Evolutionary conservation across 2,888 invertebrate species (phyloP).

Genomic region (Drosophila ezoana): DNA sequence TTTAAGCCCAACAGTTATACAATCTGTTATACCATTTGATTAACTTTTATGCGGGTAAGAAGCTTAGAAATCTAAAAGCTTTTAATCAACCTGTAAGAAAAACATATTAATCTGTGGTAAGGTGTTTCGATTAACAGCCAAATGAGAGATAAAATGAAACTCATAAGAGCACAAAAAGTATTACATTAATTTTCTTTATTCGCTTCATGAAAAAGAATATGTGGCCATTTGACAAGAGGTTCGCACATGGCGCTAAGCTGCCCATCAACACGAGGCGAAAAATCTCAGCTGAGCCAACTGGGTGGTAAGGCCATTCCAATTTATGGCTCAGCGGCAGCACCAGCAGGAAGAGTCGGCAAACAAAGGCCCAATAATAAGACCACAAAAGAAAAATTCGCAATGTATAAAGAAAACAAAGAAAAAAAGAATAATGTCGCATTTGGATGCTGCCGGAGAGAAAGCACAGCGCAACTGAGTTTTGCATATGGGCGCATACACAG

Average conservation of each 20-base stretch:
- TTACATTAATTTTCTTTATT: constrained; percentile 42
- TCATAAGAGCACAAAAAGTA: constrained; percentile 21
- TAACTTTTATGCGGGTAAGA: neutral
- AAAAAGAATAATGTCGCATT: constrained; percentile 37
- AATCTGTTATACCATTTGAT: neutral
- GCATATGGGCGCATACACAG: constrained; percentile 56
- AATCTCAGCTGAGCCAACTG: neutral
- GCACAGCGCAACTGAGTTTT: constrained; percentile 45
- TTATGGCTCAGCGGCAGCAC: constrained; percentile 26
- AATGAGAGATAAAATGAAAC: constrained; percentile 16
- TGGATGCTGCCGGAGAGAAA: constrained; percentile 16
- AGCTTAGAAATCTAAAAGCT: neutral
- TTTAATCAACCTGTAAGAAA: constrained; percentile 11
- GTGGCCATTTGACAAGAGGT: constrained; percentile 23
- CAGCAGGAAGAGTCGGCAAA: constrained; percentile 29
- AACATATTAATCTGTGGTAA: neutral
- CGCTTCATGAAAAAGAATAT: constrained; percentile 62
- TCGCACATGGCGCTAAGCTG: constrained; percentile 43
- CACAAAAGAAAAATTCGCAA: constrained; percentile 33
- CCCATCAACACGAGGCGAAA: constrained; percentile 27
- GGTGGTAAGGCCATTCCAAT: constrained; percentile 34
- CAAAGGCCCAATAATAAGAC: constrained; percentile 51
- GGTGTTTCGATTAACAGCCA: neutral
- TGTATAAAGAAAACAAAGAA: constrained; percentile 6
- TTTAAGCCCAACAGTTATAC: neutral